Percentiles rank a stretch among this genome's conserved stretches.
Conservation (phyloP, 1,140 invertebrate genomes). For the Drosophila watanabei region DNA sequence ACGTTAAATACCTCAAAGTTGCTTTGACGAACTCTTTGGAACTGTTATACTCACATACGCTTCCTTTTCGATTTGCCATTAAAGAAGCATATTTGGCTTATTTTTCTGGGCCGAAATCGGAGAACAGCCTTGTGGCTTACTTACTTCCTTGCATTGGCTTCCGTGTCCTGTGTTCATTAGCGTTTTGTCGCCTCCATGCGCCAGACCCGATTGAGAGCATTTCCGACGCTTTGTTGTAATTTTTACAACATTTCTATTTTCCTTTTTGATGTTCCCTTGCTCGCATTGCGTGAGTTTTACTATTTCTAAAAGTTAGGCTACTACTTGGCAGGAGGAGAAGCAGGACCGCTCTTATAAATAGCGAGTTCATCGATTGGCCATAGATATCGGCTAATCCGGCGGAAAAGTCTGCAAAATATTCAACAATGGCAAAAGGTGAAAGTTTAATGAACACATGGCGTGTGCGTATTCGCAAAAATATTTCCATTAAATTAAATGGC, state of each 20-base stretch:
- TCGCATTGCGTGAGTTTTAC: constrained; percentile 46
- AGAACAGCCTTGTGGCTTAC: background rate
- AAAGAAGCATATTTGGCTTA: constrained; percentile 52
- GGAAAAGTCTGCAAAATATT: constrained; percentile 31
- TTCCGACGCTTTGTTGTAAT: constrained; percentile 61
- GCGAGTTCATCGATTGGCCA: constrained; percentile 39
- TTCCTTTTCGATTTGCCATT: constrained; percentile 69
- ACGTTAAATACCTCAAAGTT: background rate
- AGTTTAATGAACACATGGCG: constrained; percentile 80
- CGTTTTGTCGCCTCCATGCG: constrained; percentile 68
- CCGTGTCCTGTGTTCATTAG: constrained; percentile 74
- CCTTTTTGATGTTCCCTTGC: constrained; percentile 16
- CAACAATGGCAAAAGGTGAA: constrained; percentile 62
- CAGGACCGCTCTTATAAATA: constrained; percentile 51
- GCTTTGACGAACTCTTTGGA: background rate
- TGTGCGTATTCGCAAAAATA: constrained; percentile 37
- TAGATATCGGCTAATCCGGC: constrained; percentile 24
- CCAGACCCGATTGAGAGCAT: constrained; percentile 34
- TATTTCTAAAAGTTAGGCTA: constrained; percentile 8
- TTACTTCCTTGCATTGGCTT: constrained; percentile 36
- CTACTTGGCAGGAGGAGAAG: constrained; percentile 3
- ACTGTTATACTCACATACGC: constrained; percentile 1
- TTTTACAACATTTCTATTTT: constrained; percentile 60
- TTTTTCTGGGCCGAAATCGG: constrained; percentile 24
- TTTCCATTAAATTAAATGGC: constrained; percentile 32